phyloP scores from a whole-genome alignment of 2,888 invertebrate genomes.

The Stenoptilia bipunctidactyla region DNA sequence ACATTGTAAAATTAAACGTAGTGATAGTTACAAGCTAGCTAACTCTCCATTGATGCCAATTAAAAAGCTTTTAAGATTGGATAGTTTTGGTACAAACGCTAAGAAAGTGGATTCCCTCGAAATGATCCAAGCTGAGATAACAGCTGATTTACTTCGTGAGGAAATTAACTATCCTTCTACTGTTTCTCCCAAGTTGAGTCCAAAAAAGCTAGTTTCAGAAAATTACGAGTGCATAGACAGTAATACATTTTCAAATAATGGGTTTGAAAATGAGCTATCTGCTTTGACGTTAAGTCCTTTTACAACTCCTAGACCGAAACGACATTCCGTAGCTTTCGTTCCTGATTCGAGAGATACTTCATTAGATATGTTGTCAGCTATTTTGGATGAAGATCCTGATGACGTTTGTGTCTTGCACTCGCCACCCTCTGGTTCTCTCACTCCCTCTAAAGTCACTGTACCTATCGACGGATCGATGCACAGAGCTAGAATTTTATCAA shows the following conservation, averaged over 20 bases:
- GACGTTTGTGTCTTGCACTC: constrained; percentile 49
- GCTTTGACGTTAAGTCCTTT: constrained; percentile 57
- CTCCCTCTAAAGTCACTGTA: constrained; percentile 73
- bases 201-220: constrained; percentile 36
- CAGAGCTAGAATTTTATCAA: constrained; percentile 75
- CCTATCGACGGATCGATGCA: constrained; percentile 73
- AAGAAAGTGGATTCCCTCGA: constrained; percentile 67
- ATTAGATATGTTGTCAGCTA: constrained; percentile 53
- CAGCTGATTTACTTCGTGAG: constrained; percentile 74
- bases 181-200: constrained; percentile 69
- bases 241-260: constrained; percentile 26
- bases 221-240: constrained; percentile 35
- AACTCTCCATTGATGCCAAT: constrained; percentile 79
- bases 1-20: constrained; percentile 77
- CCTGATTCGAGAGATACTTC: constrained; percentile 49
- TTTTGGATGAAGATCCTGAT: constrained; percentile 61
- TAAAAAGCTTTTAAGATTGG: constrained; percentile 70
- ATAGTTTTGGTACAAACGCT: constrained; percentile 49
- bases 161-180: constrained; percentile 79
- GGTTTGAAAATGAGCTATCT: constrained; percentile 50
- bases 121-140: constrained; percentile 73
- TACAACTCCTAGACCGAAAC: constrained; percentile 48
- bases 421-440: constrained; percentile 55
- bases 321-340: constrained; percentile 48
- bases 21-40: constrained; percentile 87